Percentiles rank a stretch among this genome's conserved stretches.
Conservation (phyloP, 2,797 vertebrate genomes). For the Luscinia megarhynchos region DNA sequence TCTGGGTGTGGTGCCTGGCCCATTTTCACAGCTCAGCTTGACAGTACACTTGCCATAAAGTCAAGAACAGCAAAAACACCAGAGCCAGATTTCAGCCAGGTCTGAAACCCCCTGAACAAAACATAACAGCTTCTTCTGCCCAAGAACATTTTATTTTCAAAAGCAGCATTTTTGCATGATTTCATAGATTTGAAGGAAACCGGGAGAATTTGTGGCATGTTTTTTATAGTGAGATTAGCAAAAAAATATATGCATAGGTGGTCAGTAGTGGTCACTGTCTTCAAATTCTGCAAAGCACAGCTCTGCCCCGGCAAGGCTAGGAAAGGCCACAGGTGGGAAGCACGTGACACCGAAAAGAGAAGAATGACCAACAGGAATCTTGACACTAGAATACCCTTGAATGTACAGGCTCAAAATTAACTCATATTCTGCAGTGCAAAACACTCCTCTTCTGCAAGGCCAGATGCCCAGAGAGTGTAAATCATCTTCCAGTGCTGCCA, state of each 20-base stretch:
- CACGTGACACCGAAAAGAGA: accelerated
- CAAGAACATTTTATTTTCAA: background rate
- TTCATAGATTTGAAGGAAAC: background rate
- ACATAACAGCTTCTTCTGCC: background rate
- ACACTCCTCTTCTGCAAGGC: background rate
- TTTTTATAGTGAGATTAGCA: background rate
- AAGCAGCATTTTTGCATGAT: background rate
- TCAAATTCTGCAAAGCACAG: background rate
- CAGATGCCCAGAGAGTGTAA: background rate
- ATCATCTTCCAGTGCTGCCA: accelerated
- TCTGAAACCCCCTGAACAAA: background rate
- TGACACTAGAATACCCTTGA: background rate
- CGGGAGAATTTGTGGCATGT: background rate
- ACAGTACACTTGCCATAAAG: background rate
- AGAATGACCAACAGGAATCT: background rate
- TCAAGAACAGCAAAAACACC: background rate
- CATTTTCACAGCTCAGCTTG: background rate
- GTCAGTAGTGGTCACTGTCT: background rate
- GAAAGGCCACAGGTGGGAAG: background rate
- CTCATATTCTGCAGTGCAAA: background rate
- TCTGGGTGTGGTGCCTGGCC: background rate
- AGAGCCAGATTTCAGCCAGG: background rate
- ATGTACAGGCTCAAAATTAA: accelerated
- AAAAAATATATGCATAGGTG: background rate
- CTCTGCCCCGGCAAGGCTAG: background rate